Base-by-base conservation (phyloP, 2,888 invertebrate species). In the Emmelina monodactyla region DNA sequence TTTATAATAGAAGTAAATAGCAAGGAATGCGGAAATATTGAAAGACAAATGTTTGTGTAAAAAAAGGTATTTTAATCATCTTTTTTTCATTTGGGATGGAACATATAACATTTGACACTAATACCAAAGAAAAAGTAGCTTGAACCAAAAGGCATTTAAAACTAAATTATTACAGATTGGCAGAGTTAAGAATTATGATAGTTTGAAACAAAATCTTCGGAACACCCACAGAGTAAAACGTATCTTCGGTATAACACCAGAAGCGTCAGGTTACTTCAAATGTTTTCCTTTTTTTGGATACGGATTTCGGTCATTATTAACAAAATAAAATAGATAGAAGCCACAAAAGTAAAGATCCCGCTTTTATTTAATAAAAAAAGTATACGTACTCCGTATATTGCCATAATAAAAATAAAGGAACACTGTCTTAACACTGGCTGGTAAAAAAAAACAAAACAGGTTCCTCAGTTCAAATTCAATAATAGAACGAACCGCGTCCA, bases 151-250 rank as follows among this genome's bases (percentile, higher is more conserved):
- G 5, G 9, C 5, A 19, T 25, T 25, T 25, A 25, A 19, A 25
- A 10, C 25, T 25, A 25, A 4, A 25, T 6, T 7, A 4, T 10
- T 7, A 25, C 25, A 25, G 3, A 10, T 11, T 7, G 3, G 3
- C 25, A 11, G 4, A 25, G 6, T 4, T 25, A 25, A 7, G 3
- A 7, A 4, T 7, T 7, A 7, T 25, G 6, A 25, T n/a, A 7
- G 25, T 25, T 4, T 25, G 3, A 25, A 25, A 25, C 25, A 25
- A 7, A 7, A 39, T 35, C 34, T 38, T 43, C 40, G 36, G 43
- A 40, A 49, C 50, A 45, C 51, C 50, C 51, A 50, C 46, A 37
- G 28, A 34, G 38, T 32, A 42, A 44, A 44, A 35, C 9, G 31
- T 31, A 44, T 44, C 39, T 33, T 12, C 13, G 32, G 42, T 43